Conservation (phyloP, 2,797 vertebrate species). For the Sciaenops ocellatus region DNA sequence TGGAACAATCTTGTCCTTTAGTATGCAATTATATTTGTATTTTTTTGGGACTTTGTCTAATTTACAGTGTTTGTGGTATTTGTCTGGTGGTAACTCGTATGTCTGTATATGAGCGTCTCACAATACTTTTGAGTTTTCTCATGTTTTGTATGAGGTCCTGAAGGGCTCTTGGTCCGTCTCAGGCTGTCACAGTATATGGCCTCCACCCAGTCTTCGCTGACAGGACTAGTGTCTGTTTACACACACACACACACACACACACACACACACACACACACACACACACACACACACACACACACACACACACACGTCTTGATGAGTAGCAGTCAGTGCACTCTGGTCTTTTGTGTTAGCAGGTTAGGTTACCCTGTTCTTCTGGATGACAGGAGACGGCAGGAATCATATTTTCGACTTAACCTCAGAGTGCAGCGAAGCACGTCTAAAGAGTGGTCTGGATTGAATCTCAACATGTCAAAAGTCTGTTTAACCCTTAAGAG, state of each 20-base stretch:
- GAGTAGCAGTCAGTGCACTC: slow-evolving; percentile 52
- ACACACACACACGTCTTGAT: slow-evolving; percentile 46
- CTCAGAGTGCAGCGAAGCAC: slow-evolving; percentile 26
- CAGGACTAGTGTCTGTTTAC: slow-evolving; percentile 11
- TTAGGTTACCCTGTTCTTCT: slow-evolving; percentile 73
- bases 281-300: slow-evolving; percentile 19
- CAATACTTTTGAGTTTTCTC: not conserved
- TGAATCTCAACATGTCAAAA: slow-evolving; percentile 34
- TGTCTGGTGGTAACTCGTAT: not conserved
- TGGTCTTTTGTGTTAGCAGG: slow-evolving; percentile 58
- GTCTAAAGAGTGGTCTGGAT: slow-evolving; percentile 26
- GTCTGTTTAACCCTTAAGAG: not conserved
- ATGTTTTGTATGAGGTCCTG: not conserved
- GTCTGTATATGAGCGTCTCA: not conserved
- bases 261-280: slow-evolving; percentile 11
- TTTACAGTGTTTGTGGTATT: not conserved
- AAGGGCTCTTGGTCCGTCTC: slow-evolving; percentile 20
- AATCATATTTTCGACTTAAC: slow-evolving; percentile 59
- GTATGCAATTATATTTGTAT: no score
- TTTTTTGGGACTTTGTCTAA: no score
- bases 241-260: slow-evolving; percentile 4
- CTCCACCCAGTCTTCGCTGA: slow-evolving; percentile 13
- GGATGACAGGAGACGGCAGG: slow-evolving; percentile 57
- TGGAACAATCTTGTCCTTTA: not conserved
- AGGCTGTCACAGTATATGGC: slow-evolving; percentile 34